Base-by-base conservation (phyloP, 2,797 vertebrate species). In the Gephyroberyx darwinii region DNA sequence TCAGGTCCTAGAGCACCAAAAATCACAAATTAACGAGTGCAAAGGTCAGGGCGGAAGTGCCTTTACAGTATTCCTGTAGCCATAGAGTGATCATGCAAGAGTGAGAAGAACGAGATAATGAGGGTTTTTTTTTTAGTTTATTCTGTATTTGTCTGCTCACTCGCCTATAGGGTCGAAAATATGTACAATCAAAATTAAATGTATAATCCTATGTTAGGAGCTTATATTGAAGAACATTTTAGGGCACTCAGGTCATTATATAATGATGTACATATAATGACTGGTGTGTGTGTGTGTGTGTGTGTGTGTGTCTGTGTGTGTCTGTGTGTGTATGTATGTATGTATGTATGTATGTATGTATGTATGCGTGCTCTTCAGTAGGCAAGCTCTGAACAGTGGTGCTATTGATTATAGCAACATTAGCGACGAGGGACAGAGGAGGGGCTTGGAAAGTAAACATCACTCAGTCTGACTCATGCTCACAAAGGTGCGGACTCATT, bases 381-480 rank as follows among this genome's bases (percentile, higher is more conserved):
- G 59, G 64, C 71, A 45, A 63, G 41, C 13, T 54, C 43, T 45
- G 62, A 86, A 82, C 86, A 83, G 73, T 71, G 71, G 66, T 59
- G 39, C 72, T 65, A 70, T 82, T 88, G 76, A 85, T 85, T 65
- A 66, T 13, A 59, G 54, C 54, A 74, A 48, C 73, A 77, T 68
- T 63, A 65, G 37, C 67, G 35, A 61, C 65, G 58, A 31, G 61
- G 58, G 75, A 77, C 48, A 50, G 31, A 69, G 65, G 57, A 72
- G 65, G 50, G 69, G 62, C 78, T 74, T 72, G 83, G 57, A 89
- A 77, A 77, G 48, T 70, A 69, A 85, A 74, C 65, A 65, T 83
- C 56, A 50, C 35, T 70, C 58, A 26, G 26, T 70, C 59, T 84
- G 71, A 78, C 75, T 80, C 72, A 84, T 91, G 88, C 66, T 85